A percentile compares a stretch with the other conserved stretches of the same genome.
Conservation (phyloP, 2,888 invertebrate species). For the Chouioia cunea region DNA sequence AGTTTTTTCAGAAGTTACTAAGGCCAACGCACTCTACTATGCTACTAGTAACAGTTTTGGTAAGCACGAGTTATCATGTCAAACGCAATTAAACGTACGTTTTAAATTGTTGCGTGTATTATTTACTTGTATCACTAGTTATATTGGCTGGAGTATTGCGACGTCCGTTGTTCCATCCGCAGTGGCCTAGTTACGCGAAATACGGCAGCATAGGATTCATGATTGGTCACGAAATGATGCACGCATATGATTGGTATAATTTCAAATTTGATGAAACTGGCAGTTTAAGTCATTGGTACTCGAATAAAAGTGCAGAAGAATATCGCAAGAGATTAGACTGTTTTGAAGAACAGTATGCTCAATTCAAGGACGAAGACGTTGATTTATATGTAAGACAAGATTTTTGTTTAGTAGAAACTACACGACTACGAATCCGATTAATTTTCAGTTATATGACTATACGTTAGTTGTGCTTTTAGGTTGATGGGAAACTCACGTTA, state of each 20-base stretch:
- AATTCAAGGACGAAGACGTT: slow-evolving; percentile 85
- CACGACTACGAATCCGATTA: no score
- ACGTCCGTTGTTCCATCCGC: slow-evolving; percentile 89
- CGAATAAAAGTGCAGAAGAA: slow-evolving; percentile 81
- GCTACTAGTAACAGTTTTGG: slow-evolving; percentile 10
- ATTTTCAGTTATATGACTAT: no score
- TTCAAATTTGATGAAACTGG: slow-evolving; percentile 92
- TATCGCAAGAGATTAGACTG: slow-evolving; percentile 89
- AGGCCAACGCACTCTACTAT: slow-evolving; percentile 28
- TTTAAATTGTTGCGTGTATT: no score
- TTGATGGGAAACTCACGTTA: slow-evolving; percentile 75
- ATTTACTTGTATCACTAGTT: slow-evolving; percentile 1
- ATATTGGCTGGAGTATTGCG: slow-evolving; percentile 94
- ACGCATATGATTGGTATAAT: slow-evolving; percentile 88
- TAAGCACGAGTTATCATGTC: not conserved
- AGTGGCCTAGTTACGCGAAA: slow-evolving; percentile 90
- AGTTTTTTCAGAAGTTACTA: slow-evolving; percentile 10
- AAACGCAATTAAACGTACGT: not conserved
- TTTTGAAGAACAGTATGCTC: slow-evolving; percentile 92
- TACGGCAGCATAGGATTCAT: slow-evolving; percentile 92
- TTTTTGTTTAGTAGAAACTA: no score
- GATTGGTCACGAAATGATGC: slow-evolving; percentile 92
- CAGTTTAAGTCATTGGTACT: slow-evolving; percentile 94
- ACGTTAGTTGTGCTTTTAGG: slow-evolving; percentile 65
- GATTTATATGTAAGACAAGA: slow-evolving; percentile 76